Evolutionary conservation across 2,888 invertebrate genomes (phyloP).

Genomic region (Lepidocyrtoides sp.): DNA sequence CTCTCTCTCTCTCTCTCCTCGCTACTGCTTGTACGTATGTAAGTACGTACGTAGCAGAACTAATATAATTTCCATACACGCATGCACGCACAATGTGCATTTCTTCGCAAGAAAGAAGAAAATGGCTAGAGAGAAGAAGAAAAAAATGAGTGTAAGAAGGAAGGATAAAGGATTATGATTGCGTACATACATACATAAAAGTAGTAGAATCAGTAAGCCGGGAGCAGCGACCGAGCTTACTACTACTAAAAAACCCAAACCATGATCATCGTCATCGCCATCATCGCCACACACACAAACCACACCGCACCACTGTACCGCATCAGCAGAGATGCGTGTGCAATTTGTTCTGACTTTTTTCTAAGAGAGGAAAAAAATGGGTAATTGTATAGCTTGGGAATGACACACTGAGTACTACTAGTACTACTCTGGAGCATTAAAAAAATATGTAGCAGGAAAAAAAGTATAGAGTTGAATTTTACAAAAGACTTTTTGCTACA

Average conservation of each 20-base stretch:
- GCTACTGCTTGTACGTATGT: background rate
- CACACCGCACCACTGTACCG: background rate
- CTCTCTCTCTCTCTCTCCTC: too few relatives aligned
- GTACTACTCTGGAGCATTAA: slow-evolving; percentile 22
- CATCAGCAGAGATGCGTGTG: slow-evolving; percentile 65
- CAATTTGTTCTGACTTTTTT: too few relatives aligned
- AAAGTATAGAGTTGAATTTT: background rate
- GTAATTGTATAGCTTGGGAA: slow-evolving; percentile 60
- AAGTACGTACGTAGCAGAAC: too few relatives aligned
- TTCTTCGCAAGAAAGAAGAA: slow-evolving; percentile 13
- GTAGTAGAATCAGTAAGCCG: background rate
- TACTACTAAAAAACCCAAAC: background rate
- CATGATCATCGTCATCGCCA: too few relatives aligned
- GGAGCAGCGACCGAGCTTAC: slow-evolving; percentile 33
- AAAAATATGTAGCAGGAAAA: background rate
- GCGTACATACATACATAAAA: background rate
- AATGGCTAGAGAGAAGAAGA: background rate
- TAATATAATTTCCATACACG: slow-evolving; percentile 11
- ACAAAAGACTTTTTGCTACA: background rate
- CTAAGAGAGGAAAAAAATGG: slow-evolving; percentile 48
- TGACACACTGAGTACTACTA: slow-evolving; percentile 17
- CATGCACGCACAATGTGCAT: slow-evolving; percentile 63
- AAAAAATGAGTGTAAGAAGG: background rate
- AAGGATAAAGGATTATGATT: too few relatives aligned
- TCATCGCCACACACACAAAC: too few relatives aligned